A percentile compares a stretch with the other conserved stretches of the same genome.
These are phyloP conservation scores for Albula goreensis DNA, from an alignment of 2,113 vertebrate species.

Conservation along the genomic window DNA sequence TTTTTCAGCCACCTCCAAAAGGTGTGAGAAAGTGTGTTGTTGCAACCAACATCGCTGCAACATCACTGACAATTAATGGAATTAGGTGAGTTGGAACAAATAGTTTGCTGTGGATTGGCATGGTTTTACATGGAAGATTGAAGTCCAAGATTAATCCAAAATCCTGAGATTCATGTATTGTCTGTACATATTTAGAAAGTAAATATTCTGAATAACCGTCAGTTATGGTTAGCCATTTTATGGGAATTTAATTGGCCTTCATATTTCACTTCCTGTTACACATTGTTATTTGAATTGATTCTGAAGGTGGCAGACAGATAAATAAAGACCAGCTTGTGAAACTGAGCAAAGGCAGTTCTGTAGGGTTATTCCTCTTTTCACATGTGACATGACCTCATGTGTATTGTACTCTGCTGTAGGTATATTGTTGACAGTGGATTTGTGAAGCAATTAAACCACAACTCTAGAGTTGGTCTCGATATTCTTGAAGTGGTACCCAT, in stretches of 20 bases:
- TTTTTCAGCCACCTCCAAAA: conserved; percentile 87
- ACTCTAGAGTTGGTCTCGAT: conserved; percentile 89
- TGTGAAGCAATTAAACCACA: conserved; percentile 95
- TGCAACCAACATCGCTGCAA: conserved; percentile 95
- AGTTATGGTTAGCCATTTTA: background rate
- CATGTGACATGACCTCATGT: background rate
- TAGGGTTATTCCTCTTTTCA: no score
- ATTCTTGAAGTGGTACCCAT: conserved; percentile 94
- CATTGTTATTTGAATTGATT: background rate
- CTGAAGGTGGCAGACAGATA: background rate
- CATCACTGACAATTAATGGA: conserved; percentile 91
- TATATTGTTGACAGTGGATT: conserved; percentile 95
- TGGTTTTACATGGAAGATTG: background rate
- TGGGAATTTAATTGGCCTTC: background rate
- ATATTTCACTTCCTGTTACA: background rate
- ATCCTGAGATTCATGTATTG: background rate
- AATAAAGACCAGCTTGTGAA: background rate
- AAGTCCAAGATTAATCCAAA: background rate
- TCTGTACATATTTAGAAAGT: background rate
- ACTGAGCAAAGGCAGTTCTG: background rate
- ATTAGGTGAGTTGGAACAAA: conserved; percentile 75
- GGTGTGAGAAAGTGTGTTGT: conserved; percentile 93
- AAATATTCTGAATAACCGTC: background rate
- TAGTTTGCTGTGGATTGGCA: no score
- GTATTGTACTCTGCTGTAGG: conserved; percentile 54